Conservation (phyloP, 2,113 vertebrate genomes). For the Procapra przewalskii region DNA sequence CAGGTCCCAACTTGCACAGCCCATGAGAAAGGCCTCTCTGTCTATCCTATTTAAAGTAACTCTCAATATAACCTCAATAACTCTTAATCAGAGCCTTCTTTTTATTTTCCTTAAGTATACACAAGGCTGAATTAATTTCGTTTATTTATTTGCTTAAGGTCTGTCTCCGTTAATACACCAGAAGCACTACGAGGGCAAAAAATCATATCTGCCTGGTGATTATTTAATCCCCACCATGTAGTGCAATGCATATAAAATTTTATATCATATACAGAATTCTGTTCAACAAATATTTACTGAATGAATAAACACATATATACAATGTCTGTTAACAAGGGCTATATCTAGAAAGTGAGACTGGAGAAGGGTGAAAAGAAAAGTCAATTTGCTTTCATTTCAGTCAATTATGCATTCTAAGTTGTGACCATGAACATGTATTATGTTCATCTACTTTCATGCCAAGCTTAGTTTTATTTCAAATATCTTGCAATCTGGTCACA, state of each 20-base stretch:
- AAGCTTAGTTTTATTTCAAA: constrained; percentile 35
- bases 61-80: not conserved
- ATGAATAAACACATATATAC: not conserved
- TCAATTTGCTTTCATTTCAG: not conserved
- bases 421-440: constrained; percentile 29
- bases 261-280: not conserved
- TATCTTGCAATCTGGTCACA: constrained; percentile 32
- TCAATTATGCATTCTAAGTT: constrained; percentile 24
- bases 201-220: not conserved
- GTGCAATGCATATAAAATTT: not conserved
- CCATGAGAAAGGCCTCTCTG: not conserved
- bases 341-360: not conserved
- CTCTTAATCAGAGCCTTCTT: not conserved
- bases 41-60: not conserved
- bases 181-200: not conserved
- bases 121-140: not conserved
- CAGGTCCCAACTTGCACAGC: not conserved
- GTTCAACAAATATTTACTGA: not conserved
- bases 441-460: not conserved
- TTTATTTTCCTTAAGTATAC: not conserved
- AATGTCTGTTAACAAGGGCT: not conserved
- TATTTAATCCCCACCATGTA: not conserved
- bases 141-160: not conserved
- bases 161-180: not conserved
- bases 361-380: not conserved